Base-by-base conservation (phyloP, 1,140 invertebrate species). In the Parapsyche elsis region DNA sequence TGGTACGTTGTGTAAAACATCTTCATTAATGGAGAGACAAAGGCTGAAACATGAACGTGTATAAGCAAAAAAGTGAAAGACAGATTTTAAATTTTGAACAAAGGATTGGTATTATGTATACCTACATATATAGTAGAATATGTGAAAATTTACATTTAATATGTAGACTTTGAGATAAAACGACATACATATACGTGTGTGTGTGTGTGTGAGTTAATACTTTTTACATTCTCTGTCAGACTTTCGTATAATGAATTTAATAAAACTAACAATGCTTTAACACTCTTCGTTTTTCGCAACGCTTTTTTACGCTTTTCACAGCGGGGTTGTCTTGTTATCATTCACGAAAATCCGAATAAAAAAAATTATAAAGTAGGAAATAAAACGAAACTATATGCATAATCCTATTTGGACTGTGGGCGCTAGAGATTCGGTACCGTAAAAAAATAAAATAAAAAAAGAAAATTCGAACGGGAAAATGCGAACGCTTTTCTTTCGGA, bases 321-420 rank as follows among this genome's bases (percentile, higher is more conserved):
- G n/a, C 21, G 57, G 16, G 30, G 2, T 7, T 38, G 21, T 61
- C 57, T 61, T 61, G 57, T 61, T 61, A 61, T 61, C n/a, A 61
- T 61, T 61, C 57, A 19, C 57, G n/a, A 61, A 16, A 19, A 19
- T 19, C 16, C 57, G 53, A 57, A 57, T 57, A 21, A 9, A 21
- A 9, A 61, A 61, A 61, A 61, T 19, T 53, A 53, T n/a, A 19
- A 53, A 9, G 57, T 21, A 19, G 1, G 16, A 61, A 61, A 61
- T 61, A 61, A 61, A 61, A 21, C 14, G 57, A 61, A 61, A 61
- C 57, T 61, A 61, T 61, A 61, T 61, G 16, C 57, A 61, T 61
- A 61, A 61, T 61, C 57, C 57, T 61, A 21, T 61, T 61, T 61
- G 16, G 9, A 61, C 57, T 61, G 57, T 19, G 57, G 12, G 57